These are phyloP conservation scores for Salticus scenicus DNA, from an alignment of 2,888 invertebrate species.

Conservation along the genomic window DNA sequence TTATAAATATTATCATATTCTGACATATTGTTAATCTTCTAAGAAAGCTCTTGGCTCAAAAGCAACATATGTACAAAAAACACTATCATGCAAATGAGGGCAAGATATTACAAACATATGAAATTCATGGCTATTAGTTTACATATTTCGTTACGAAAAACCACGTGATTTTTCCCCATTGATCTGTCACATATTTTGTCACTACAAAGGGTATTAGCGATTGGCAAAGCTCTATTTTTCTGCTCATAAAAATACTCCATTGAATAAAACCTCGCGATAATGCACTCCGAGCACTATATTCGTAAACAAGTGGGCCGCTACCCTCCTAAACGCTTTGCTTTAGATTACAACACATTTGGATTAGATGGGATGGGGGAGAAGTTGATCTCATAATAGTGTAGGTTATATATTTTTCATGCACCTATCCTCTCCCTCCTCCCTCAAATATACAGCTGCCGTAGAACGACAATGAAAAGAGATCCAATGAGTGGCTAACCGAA, in stretches of 20 bases:
- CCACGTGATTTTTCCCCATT: neutral
- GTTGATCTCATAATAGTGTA: constrained; percentile 23
- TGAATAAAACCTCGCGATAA: constrained; percentile 45
- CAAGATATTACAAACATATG: neutral
- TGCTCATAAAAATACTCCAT: constrained; percentile 44
- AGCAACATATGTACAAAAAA: neutral
- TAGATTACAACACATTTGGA: constrained; percentile 67
- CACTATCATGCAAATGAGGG: neutral
- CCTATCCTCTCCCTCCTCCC: constrained; percentile 7
- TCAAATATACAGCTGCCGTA: constrained; percentile 46
- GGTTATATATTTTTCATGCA: constrained; percentile 65
- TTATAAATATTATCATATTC: no score
- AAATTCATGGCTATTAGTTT: neutral
- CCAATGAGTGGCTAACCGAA: constrained; percentile 49
- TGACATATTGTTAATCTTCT: no score
- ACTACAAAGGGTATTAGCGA: constrained; percentile 45
- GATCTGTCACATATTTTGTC: constrained; percentile 33
- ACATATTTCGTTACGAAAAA: neutral
- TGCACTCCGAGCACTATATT: constrained; percentile 34
- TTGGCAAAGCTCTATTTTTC: constrained; percentile 18
- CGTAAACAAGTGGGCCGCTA: constrained; percentile 51
- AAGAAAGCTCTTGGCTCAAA: no score
- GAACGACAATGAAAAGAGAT: constrained; percentile 25
- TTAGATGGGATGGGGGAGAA: constrained; percentile 26
- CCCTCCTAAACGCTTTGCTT: constrained; percentile 35